Evolutionary conservation across 2,888 invertebrate species (phyloP), one percentile per base, ranked within the genome.

Genomic region (Eristalis pertinax): DNA sequence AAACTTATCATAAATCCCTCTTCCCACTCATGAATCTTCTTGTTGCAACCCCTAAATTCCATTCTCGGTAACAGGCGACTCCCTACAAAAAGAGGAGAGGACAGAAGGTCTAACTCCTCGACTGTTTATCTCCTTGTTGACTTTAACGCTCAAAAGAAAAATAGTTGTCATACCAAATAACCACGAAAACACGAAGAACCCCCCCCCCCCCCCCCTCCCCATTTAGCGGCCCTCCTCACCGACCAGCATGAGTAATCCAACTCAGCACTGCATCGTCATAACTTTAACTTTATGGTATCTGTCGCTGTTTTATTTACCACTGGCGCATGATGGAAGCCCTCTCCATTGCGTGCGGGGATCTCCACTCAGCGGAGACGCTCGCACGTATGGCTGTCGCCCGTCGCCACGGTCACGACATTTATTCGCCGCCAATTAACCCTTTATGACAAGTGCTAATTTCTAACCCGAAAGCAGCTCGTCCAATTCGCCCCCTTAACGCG

Each of bases 401-500:
- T 19, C 1, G 8, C 19, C 19, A 19, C 24, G 11, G n/a, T 7
- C 4, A 63, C 26, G 22, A 41, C n/a, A 70, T 35, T 65, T 64
- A 22, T 58, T 41, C 62, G 58, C n/a, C 60, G 32, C 26, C 65
- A 72, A 69, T 64, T 68, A 68, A 62, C 63, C 38, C 74, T n/a
- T 35, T 29, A 35, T 29, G 67, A n/a, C 41, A 68, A 74, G 67
- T 60, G 43, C 68, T 67, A 62, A 73, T 73, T 72, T 60, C n/a
- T 73, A 68, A 56, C 62, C 35, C 26, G 19, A 35, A 41, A 38
- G 38, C 38, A 41, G 19, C 22, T 24, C 11, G 7, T 58, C 29
- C 19, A 65, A 64, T 26, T 70, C 50, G 65, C 24, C 65, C 60
- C 62, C 35, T 32, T 26, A 4, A 29, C 4, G 5, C 4, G 7